Percentiles rank a stretch among this genome's conserved stretches.
Evolutionary conservation across 2,797 vertebrate genomes (phyloP).

Genomic region (Megaceryle alcyon): DNA sequence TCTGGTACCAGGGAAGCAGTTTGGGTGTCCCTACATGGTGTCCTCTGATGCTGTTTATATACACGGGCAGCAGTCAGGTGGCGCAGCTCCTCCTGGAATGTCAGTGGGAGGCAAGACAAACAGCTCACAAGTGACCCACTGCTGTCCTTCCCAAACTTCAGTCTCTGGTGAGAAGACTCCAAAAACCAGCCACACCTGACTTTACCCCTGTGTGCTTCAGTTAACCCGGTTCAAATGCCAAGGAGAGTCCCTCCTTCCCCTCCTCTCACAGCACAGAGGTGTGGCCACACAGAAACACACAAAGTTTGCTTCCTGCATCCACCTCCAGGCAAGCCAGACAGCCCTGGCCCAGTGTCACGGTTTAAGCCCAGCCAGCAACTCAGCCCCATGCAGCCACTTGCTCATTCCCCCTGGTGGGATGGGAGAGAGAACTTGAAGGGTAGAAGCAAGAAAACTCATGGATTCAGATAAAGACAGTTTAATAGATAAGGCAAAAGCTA

Average conservation of each 20-base stretch:
- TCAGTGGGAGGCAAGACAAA: background rate
- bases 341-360: background rate
- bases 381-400: background rate
- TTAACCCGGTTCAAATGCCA: fast-evolving
- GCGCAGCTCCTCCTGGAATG: background rate
- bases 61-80: background rate
- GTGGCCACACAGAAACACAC: background rate
- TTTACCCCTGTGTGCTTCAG: background rate
- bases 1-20: background rate
- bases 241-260: background rate
- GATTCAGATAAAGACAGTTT: too few relatives aligned
- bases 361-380: background rate
- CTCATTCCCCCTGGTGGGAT: background rate
- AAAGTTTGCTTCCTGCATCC: background rate
- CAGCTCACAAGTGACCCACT: background rate
- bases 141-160: background rate
- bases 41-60: background rate
- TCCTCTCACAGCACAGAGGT: background rate
- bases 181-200: background rate
- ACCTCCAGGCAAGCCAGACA: background rate
- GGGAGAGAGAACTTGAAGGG: background rate
- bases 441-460: too few relatives aligned
- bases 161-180: background rate
- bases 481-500: too few relatives aligned
- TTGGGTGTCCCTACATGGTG: fast-evolving